phyloP scores from a whole-genome alignment of 2,113 vertebrate genomes.

The Pipa parva region DNA sequence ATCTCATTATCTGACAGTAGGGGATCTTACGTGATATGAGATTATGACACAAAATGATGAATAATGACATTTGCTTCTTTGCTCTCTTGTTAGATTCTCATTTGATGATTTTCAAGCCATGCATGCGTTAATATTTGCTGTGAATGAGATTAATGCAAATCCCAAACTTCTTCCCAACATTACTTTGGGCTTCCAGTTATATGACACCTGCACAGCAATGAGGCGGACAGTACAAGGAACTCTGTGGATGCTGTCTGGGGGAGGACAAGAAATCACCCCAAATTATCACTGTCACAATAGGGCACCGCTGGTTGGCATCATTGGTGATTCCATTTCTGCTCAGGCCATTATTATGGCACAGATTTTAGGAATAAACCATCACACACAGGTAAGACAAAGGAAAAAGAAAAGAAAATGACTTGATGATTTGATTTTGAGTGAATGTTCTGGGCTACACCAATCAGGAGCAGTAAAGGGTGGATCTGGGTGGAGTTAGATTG shows the following conservation, averaged over 20 bases:
- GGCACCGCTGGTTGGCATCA: not conserved
- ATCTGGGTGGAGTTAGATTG: no score
- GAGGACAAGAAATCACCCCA: not conserved
- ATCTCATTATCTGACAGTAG: no score
- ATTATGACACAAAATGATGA: no score
- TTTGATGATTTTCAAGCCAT: slow-evolving; percentile 36
- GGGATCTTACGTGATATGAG: no score
- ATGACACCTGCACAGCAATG: slow-evolving; percentile 38
- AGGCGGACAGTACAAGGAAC: slow-evolving; percentile 19
- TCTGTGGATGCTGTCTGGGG: slow-evolving; percentile 27
- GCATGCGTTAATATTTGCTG: slow-evolving; percentile 40
- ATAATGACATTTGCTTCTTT: no score
- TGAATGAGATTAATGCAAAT: slow-evolving; percentile 39
- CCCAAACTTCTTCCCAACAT: slow-evolving; percentile 39
- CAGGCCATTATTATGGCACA: slow-evolving; percentile 2
- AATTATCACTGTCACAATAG: not conserved
- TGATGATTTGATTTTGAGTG: no score
- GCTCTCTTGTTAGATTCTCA: no score
- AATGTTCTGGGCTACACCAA: no score
- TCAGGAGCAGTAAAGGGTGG: no score
- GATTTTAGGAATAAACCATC: slow-evolving; percentile 8
- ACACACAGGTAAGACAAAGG: slow-evolving; percentile 30
- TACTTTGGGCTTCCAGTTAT: slow-evolving; percentile 40
- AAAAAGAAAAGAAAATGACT: no score
- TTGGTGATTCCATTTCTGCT: not conserved